These are phyloP conservation scores for Gonioctena quinquepunctata DNA, from an alignment of 1,140 invertebrate species.

Conservation along the genomic window DNA sequence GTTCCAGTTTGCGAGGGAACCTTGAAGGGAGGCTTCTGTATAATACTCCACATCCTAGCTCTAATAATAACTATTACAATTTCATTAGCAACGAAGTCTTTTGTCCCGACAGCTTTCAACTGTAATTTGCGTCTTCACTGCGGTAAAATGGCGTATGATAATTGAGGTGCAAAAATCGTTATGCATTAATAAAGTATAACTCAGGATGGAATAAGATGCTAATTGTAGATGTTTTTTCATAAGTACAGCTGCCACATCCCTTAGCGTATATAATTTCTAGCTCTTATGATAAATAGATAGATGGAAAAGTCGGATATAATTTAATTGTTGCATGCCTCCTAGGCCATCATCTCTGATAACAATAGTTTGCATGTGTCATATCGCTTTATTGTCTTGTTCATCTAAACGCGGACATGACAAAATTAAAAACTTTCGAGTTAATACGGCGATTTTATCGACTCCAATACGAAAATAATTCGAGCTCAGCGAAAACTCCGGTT, in stretches of 20 bases:
- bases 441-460: background rate
- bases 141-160: background rate
- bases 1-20: background rate
- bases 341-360: background rate
- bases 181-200: background rate
- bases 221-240: background rate
- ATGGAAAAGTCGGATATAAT: background rate
- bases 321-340: background rate
- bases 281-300: no score
- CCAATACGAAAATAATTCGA: background rate
- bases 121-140: background rate
- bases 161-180: background rate
- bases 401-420: background rate
- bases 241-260: background rate
- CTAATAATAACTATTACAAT: slow-evolving; percentile 9
- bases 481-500: no score
- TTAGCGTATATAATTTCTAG: background rate
- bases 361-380: background rate
- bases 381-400: background rate
- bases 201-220: background rate
- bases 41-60: background rate
- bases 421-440: background rate
- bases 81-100: slow-evolving; percentile 5
- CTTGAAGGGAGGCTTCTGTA: slow-evolving; percentile 4
- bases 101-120: background rate